Percentiles rank a stretch among this genome's conserved stretches.
These are phyloP conservation scores for Potamarius usumacintae DNA, from an alignment of 2,113 vertebrate species.

Conservation along the genomic window DNA sequence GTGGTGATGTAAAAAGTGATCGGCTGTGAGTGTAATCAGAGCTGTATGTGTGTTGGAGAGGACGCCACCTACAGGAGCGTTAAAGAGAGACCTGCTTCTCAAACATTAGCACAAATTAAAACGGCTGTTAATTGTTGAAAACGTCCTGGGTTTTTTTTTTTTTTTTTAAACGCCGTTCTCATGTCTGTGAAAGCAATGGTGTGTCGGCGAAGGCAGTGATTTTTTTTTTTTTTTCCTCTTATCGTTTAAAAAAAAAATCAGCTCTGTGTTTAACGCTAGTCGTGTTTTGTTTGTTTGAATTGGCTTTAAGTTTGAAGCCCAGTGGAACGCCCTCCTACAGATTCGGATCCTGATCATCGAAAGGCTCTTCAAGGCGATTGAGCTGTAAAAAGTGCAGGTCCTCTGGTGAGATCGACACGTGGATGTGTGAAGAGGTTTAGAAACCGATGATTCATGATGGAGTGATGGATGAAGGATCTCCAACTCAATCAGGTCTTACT, in stretches of 20 bases:
- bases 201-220: no score
- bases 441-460: background rate
- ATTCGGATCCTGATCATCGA: conserved; percentile 10
- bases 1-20: no score
- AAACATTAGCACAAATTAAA: background rate
- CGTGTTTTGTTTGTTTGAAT: conserved; percentile 23
- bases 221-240: background rate
- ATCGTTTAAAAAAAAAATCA: background rate
- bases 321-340: background rate
- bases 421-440: background rate
- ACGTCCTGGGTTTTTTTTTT: background rate
- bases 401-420: background rate
- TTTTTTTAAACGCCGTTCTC: background rate
- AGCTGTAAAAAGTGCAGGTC: background rate
- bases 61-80: no score
- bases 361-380: conserved; percentile 6
- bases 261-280: background rate
- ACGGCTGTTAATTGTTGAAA: background rate
- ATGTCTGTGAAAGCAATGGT: background rate
- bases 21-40: no score
- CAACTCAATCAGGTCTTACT: background rate
- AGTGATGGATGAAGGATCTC: background rate
- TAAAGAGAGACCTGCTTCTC: background rate
- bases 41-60: no score
- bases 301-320: conserved; percentile 19